These are phyloP conservation scores for Orthosia incerta DNA, from an alignment of 2,888 invertebrate genomes.

Conservation along the genomic window DNA sequence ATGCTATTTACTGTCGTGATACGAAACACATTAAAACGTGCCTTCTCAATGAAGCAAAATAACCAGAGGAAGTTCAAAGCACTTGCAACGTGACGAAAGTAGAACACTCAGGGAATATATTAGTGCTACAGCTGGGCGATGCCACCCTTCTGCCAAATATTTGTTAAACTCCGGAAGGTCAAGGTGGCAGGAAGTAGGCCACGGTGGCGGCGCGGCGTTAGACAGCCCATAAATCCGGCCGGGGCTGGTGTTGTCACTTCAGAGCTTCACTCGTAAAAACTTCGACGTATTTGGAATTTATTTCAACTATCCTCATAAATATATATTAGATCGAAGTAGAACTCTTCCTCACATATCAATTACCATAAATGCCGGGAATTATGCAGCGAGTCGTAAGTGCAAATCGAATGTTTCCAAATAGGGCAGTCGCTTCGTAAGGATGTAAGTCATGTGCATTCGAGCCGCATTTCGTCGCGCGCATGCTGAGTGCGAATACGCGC, in stretches of 20 bases:
- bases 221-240: conserved; percentile 50
- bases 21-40: conserved; percentile 32
- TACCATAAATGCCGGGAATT: conserved; percentile 63
- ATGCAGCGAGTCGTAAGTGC: conserved; percentile 60
- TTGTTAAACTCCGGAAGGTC: conserved; percentile 60
- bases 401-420: conserved; percentile 63
- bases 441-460: conserved; percentile 74
- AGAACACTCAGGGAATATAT: conserved; percentile 61
- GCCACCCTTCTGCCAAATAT: conserved; percentile 65
- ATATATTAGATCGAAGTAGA: conserved; percentile 51
- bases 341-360: conserved; percentile 60
- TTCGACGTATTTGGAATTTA: conserved; percentile 54
- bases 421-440: conserved; percentile 62
- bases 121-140: conserved; percentile 56
- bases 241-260: conserved; percentile 57
- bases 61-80: conserved; percentile 42
- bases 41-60: conserved; percentile 43
- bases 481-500: conserved; percentile 23
- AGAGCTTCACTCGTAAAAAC: conserved; percentile 57
- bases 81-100: conserved; percentile 56
- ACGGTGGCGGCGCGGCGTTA: not conserved
- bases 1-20: conserved; percentile 46
- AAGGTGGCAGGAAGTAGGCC: conserved; percentile 62
- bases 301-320: conserved; percentile 63
- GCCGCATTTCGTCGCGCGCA: conserved; percentile 70